Evolutionary conservation across 1,140 invertebrate species (phyloP).

Genomic region (Colletes latitarsis): DNA sequence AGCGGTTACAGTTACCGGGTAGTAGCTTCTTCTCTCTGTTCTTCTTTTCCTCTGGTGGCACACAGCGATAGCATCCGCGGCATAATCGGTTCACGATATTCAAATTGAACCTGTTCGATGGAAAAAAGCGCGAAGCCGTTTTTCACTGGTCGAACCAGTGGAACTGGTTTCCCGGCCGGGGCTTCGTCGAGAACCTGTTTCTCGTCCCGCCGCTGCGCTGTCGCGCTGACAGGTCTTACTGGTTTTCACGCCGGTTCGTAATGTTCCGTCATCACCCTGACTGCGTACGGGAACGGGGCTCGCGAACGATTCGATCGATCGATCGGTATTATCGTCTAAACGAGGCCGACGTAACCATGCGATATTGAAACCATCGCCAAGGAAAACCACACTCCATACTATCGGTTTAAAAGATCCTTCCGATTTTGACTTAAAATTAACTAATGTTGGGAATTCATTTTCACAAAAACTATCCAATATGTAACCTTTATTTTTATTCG

Average conservation of each 20-base stretch:
- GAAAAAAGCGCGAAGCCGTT: slow-evolving; percentile 49
- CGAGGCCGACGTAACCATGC: background rate
- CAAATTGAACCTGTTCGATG: slow-evolving; percentile 53
- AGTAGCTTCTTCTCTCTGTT: background rate
- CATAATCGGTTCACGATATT: slow-evolving; percentile 48
- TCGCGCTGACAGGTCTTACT: slow-evolving; percentile 44
- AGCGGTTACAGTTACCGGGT: slow-evolving; percentile 26
- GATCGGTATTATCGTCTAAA: background rate
- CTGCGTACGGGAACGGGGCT: slow-evolving; percentile 24
- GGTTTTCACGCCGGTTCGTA: slow-evolving; percentile 51
- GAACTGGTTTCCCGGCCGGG: slow-evolving; percentile 34
- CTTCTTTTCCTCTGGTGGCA: background rate
- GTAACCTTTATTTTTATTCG: no score
- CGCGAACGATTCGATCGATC: background rate
- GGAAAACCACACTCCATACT: background rate
- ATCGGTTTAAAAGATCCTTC: no score
- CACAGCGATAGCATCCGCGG: slow-evolving; percentile 15
- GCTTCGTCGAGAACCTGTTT: slow-evolving; percentile 42
- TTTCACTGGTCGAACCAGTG: slow-evolving; percentile 61
- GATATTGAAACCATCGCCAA: background rate
- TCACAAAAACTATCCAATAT: no score
- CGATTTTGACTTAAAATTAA: no score
- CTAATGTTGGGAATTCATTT: no score
- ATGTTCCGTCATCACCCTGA: slow-evolving; percentile 54
- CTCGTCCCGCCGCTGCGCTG: slow-evolving; percentile 18